Conservation (phyloP, 1,140 invertebrate species). For the Octopus bimaculoides region DNA sequence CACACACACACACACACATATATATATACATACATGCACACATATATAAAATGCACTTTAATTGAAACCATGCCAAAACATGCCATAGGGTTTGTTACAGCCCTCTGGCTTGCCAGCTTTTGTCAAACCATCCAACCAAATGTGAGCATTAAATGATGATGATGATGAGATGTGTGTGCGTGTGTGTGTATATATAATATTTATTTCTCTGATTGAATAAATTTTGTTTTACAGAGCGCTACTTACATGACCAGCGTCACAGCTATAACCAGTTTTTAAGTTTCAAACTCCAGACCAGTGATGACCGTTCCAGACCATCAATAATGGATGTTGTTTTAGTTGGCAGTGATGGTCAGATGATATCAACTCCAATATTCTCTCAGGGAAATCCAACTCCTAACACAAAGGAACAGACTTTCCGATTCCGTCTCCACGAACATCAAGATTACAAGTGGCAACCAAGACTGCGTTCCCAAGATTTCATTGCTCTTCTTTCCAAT, state of each 20-base stretch:
- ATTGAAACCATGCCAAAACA: too few relatives aligned
- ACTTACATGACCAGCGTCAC: slow-evolving; percentile 87
- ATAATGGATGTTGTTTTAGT: slow-evolving; percentile 86
- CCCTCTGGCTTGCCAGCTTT: too few relatives aligned
- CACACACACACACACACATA: too few relatives aligned
- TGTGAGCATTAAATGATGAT: too few relatives aligned
- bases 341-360: slow-evolving; percentile 65
- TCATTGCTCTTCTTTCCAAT: slow-evolving; percentile 89
- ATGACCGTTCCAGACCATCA: slow-evolving; percentile 63
- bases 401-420: slow-evolving; percentile 62
- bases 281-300: slow-evolving; percentile 83
- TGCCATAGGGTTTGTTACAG: too few relatives aligned
- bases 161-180: too few relatives aligned
- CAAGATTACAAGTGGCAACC: slow-evolving; percentile 90
- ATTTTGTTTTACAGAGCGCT: slow-evolving; percentile 66
- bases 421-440: slow-evolving; percentile 79
- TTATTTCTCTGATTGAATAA: too few relatives aligned
- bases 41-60: too few relatives aligned
- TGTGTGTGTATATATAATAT: too few relatives aligned
- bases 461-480: slow-evolving; percentile 76
- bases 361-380: slow-evolving; percentile 87
- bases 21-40: neutral
- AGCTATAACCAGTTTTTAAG: slow-evolving; percentile 93
- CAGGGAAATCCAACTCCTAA: slow-evolving; percentile 82
- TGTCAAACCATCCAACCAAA: too few relatives aligned